These are phyloP conservation scores for Quadroppia sp. DNA, from an alignment of 2,888 invertebrate genomes.

Conservation along the genomic window DNA sequence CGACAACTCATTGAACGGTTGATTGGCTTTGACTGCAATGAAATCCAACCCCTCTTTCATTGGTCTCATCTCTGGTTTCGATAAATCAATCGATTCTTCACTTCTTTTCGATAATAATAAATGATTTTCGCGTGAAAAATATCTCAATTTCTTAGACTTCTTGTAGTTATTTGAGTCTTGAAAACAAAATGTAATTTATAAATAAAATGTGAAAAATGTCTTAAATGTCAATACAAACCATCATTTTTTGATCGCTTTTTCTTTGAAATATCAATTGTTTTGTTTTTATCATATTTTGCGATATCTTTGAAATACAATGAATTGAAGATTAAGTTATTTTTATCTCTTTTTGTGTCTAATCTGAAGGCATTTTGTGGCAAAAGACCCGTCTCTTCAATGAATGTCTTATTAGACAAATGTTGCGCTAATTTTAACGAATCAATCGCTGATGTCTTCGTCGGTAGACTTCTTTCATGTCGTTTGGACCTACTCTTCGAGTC, in stretches of 20 bases:
- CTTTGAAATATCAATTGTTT: constrained; percentile 27
- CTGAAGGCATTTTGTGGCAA: constrained; percentile 50
- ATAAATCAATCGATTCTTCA: not conserved
- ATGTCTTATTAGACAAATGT: not conserved
- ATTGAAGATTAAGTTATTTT: constrained; percentile 51
- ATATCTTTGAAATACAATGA: constrained; percentile 52
- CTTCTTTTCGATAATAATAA: not conserved
- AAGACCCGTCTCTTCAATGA: constrained; percentile 24
- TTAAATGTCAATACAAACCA: not conserved
- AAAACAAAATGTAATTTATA: not conserved
- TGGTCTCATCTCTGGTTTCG: not conserved
- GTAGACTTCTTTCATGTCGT: not conserved
- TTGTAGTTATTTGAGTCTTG: not conserved
- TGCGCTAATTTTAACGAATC: not conserved
- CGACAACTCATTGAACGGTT: not conserved
- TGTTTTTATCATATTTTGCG: constrained; percentile 49
- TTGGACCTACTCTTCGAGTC: not conserved
- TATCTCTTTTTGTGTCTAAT: constrained; percentile 51
- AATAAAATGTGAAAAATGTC: not conserved
- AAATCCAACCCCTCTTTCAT: not conserved
- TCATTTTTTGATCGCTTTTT: not conserved
- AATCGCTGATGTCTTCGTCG: not conserved
- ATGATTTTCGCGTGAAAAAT: constrained; percentile 1
- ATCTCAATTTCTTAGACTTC: not conserved
- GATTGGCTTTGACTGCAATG: not conserved